Conservation (phyloP, 2,797 vertebrate genomes). For the Enteromius thamalakanensis region DNA sequence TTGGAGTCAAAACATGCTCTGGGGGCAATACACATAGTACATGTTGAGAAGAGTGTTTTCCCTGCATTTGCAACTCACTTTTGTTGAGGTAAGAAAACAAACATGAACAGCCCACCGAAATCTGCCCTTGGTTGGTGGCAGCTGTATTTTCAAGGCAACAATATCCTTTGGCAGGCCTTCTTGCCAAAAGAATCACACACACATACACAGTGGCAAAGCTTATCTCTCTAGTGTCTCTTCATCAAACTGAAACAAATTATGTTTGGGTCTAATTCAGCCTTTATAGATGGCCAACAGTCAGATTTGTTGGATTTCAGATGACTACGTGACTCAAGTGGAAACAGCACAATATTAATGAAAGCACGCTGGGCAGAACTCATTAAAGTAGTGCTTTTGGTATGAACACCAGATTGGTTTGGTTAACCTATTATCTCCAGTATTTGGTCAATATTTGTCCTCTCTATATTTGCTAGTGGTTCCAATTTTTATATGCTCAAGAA, state of each 20-base stretch:
- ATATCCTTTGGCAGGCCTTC: conserved; percentile 67
- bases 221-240: conserved; percentile 29
- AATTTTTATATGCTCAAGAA: not conserved
- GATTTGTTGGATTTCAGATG: conserved; percentile 14
- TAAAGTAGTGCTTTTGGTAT: not conserved
- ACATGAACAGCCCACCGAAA: conserved; percentile 65
- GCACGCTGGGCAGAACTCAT: conserved; percentile 5
- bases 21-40: not conserved
- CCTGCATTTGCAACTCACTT: conserved; percentile 63
- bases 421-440: not conserved
- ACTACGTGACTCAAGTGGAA: not conserved
- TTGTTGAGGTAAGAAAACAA: conserved; percentile 74
- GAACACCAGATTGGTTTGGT: not conserved
- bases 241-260: conserved; percentile 36
- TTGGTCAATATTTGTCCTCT: conserved; percentile 20
- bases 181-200: conserved; percentile 53
- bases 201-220: not conserved
- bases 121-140: conserved; percentile 65
- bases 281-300: conserved; percentile 20
- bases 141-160: conserved; percentile 67
- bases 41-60: conserved; percentile 48
- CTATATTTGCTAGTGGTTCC: not conserved
- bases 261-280: not conserved
- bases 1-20: not conserved
- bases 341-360: conserved; percentile 7